Evolutionary conservation across 2,797 vertebrate genomes (phyloP).

Genomic region (Serranus cabrilla): DNA sequence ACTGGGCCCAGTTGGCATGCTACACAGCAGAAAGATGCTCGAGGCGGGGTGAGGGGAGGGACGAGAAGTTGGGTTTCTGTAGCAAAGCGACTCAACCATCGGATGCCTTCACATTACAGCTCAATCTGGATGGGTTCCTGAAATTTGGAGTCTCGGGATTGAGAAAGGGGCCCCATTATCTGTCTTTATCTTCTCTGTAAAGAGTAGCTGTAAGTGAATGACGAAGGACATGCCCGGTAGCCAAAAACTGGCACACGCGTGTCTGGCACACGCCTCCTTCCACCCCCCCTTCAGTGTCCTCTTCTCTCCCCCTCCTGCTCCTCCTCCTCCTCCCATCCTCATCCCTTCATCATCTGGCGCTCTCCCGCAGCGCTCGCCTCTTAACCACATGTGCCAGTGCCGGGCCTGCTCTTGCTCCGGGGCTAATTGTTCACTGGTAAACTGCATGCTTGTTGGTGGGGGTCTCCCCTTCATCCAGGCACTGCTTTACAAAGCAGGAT

Average conservation of each 20-base stretch:
- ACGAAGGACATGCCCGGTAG: constrained; percentile 89
- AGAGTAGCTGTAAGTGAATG: constrained; percentile 60
- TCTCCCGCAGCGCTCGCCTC: constrained; percentile 84
- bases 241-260: constrained; percentile 87
- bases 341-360: constrained; percentile 93
- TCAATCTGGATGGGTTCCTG: constrained; percentile 77
- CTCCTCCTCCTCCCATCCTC: constrained; percentile 86
- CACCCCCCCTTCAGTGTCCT: constrained; percentile 10
- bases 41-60: constrained; percentile 64
- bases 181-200: constrained; percentile 46
- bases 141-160: constrained; percentile 66
- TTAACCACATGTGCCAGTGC: constrained; percentile 90
- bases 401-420: constrained; percentile 89
- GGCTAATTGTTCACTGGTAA: constrained; percentile 93
- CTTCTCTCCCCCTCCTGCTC: constrained; percentile 68
- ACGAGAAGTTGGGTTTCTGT: constrained; percentile 81
- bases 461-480: constrained; percentile 73
- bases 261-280: constrained; percentile 85
- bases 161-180: constrained; percentile 15
- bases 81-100: constrained; percentile 76
- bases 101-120: constrained; percentile 84
- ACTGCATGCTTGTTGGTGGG: constrained; percentile 80
- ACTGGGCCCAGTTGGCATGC: constrained; percentile 84
- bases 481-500: constrained; percentile 61
- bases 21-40: constrained; percentile 62